A percentile compares a stretch with the other conserved stretches of the same genome.
phyloP scores from a whole-genome alignment of 2,113 vertebrate genomes.

The Centropus bengalensis region DNA sequence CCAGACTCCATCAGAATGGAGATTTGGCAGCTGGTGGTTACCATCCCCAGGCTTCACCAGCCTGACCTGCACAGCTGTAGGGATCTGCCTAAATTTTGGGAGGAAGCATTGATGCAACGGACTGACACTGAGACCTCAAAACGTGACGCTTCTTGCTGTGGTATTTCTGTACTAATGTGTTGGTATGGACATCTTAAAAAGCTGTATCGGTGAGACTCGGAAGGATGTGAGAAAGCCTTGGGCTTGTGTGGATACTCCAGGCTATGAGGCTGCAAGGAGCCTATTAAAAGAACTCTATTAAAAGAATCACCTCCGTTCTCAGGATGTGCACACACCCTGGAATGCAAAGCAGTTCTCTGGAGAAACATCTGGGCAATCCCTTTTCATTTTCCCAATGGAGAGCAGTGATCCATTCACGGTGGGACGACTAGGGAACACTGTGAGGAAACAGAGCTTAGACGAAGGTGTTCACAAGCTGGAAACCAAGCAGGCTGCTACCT shows the following conservation, averaged over 20 bases:
- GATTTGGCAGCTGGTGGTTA: not conserved
- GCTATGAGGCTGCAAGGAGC: not conserved
- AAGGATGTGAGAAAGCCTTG: not conserved
- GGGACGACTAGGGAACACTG: not conserved
- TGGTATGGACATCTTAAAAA: not conserved
- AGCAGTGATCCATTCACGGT: not conserved
- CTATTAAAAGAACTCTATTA: not conserved
- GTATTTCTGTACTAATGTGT: not conserved
- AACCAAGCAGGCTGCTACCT: not conserved
- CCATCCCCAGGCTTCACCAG: not conserved
- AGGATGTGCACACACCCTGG: not conserved
- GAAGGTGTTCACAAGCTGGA: slow-evolving; percentile 52
- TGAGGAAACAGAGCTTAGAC: slow-evolving; percentile 3
- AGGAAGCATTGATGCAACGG: not conserved
- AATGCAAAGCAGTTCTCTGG: not conserved
- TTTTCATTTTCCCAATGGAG: not conserved
- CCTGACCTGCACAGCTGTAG: not conserved
- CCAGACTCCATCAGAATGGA: not conserved
- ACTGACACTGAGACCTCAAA: not conserved
- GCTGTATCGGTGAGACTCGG: not conserved
- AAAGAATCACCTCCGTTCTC: not conserved
- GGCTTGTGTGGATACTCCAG: not conserved
- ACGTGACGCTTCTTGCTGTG: not conserved
- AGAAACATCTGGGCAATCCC: not conserved
- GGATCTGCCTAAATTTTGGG: not conserved